Evolutionary conservation across 2,113 vertebrate species (phyloP).

Genomic region (Cyphomyrus plagiostoma): DNA sequence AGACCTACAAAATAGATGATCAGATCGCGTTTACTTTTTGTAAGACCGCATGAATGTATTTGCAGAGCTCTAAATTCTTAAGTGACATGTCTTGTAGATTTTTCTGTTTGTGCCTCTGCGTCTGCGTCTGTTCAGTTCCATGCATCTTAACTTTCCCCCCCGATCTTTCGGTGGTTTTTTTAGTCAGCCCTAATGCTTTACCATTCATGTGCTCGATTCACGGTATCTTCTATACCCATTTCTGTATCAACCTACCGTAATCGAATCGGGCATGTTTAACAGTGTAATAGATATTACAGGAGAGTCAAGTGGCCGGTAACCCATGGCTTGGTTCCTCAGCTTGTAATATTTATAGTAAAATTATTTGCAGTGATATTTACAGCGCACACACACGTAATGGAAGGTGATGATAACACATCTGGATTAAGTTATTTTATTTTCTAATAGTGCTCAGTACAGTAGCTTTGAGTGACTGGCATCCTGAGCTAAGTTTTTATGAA

Average conservation of each 20-base stretch:
- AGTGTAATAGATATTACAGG: background rate
- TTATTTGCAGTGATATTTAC: background rate
- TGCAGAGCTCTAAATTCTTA: background rate
- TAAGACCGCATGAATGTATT: background rate
- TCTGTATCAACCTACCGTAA: background rate
- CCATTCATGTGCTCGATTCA: background rate
- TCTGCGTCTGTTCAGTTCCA: background rate
- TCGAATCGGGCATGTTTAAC: background rate
- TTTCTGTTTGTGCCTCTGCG: background rate
- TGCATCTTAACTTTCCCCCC: background rate
- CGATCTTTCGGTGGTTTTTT: background rate
- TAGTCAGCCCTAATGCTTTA: background rate
- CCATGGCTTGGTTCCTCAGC: background rate
- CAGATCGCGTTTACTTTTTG: background rate
- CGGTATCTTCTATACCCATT: background rate
- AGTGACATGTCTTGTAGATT: background rate
- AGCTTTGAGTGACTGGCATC: background rate
- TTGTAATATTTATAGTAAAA: background rate
- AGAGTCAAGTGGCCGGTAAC: background rate
- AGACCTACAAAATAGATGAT: background rate
- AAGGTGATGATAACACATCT: background rate
- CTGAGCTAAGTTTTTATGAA: background rate
- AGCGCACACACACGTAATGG: background rate
- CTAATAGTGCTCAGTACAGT: background rate
- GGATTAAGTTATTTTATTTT: background rate